Percentiles rank a stretch among this genome's conserved stretches.
Conservation (phyloP, 1,140 invertebrate species). For the Camponotus pennsylvanicus region DNA sequence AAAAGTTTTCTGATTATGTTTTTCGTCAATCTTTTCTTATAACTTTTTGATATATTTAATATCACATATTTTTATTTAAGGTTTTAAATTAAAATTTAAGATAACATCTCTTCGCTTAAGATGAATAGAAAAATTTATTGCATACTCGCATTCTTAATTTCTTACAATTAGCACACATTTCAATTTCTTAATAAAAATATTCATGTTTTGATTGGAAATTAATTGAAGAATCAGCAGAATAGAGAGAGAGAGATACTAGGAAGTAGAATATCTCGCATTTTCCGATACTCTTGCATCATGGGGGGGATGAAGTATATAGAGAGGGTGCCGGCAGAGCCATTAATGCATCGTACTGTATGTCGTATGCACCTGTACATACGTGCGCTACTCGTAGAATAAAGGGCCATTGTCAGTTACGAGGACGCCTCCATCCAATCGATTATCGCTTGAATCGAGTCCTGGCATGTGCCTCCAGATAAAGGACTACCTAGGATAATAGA, state of each 20-base stretch:
- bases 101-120: neutral
- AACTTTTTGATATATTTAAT: neutral
- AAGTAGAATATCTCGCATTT: slow-evolving; percentile 13
- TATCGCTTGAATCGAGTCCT: slow-evolving; percentile 68
- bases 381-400: slow-evolving; percentile 57
- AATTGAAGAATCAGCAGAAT: neutral
- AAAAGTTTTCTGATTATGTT: neutral
- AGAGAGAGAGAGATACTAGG: neutral
- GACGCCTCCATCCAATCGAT: slow-evolving; percentile 67
- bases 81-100: neutral
- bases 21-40: neutral
- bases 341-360: slow-evolving; percentile 51
- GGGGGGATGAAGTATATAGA: neutral
- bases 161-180: neutral
- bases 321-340: slow-evolving; percentile 22
- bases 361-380: slow-evolving; percentile 57
- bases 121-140: neutral
- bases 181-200: neutral
- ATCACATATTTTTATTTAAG: neutral
- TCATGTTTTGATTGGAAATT: slow-evolving; percentile 1
- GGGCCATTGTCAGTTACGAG: slow-evolving; percentile 66
- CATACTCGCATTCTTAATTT: too few species aligned
- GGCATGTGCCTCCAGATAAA: slow-evolving; percentile 63
- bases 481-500: slow-evolving; percentile 61
- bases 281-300: slow-evolving; percentile 40